Percentiles rank a stretch among this genome's conserved stretches.
These are phyloP conservation scores for Rhegmatorhina hoffmannsi DNA, from an alignment of 2,113 vertebrate genomes.

Conservation along the genomic window DNA sequence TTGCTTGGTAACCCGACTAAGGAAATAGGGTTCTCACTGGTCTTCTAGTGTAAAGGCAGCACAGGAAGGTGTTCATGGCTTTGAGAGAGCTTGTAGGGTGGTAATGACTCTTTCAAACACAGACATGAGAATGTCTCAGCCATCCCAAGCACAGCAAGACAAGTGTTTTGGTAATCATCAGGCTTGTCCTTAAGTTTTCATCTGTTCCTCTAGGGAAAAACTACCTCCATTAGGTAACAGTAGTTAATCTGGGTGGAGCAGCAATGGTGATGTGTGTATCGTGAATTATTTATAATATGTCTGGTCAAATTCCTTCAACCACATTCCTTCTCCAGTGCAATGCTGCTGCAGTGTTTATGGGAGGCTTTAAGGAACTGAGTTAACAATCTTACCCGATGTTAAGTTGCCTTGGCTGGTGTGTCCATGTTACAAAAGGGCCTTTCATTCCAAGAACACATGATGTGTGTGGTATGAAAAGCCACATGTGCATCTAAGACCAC, in stretches of 20 bases:
- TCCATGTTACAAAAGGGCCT: slow-evolving; percentile 34
- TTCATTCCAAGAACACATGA: slow-evolving; percentile 68
- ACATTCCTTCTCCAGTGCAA: background rate
- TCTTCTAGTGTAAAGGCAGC: background rate
- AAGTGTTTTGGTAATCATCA: background rate
- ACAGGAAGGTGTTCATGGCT: background rate
- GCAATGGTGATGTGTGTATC: background rate
- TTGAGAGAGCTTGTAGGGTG: background rate
- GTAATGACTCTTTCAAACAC: background rate
- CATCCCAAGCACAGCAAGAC: background rate
- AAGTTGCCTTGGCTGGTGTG: slow-evolving; percentile 56
- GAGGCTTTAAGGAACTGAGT: slow-evolving; percentile 18
- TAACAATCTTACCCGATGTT: slow-evolving; percentile 61
- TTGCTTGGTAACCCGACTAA: background rate
- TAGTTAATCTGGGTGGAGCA: background rate
- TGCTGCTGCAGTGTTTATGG: slow-evolving; percentile 10
- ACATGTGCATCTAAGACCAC: slow-evolving; percentile 70
- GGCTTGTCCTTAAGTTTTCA: background rate
- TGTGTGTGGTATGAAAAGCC: slow-evolving; percentile 64
- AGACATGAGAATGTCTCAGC: background rate
- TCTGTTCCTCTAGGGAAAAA: background rate
- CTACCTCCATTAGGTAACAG: background rate
- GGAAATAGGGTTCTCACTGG: background rate
- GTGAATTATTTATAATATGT: background rate
- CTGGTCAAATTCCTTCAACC: background rate